phyloP scores from a whole-genome alignment of 2,113 vertebrate species.

The Campylomormyrus numenius region DNA sequence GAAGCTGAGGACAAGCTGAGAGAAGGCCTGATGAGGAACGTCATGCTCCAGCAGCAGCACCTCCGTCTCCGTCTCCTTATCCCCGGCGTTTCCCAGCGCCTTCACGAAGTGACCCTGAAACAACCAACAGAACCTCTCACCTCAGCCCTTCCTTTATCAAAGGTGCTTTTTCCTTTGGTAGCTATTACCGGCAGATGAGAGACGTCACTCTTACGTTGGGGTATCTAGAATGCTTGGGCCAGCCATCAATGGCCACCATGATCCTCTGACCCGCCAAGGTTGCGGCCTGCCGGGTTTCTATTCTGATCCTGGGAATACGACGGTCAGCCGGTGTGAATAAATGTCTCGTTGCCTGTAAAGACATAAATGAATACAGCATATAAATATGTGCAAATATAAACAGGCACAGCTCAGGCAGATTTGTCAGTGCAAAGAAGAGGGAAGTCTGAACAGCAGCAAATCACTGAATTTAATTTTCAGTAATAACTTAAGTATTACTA shows the following conservation, averaged over 20 bases:
- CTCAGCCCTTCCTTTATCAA: background rate
- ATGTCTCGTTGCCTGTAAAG: constrained; percentile 78
- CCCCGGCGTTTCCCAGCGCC: constrained; percentile 78
- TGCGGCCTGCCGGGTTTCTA: constrained; percentile 87
- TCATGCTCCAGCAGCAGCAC: constrained; percentile 93
- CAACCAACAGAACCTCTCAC: background rate
- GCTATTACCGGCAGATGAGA: background rate
- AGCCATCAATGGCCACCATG: constrained; percentile 91
- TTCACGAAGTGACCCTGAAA: constrained; percentile 91
- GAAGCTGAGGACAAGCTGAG: constrained; percentile 84
- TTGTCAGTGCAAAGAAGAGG: background rate
- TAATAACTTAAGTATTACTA: background rate
- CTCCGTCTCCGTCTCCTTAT: constrained; percentile 89
- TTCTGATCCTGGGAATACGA: constrained; percentile 86
- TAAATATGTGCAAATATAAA: background rate
- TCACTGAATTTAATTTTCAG: background rate
- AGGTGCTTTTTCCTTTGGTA: background rate
- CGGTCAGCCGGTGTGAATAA: constrained; percentile 93
- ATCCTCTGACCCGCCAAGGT: constrained; percentile 81
- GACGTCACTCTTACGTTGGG: constrained; percentile 74
- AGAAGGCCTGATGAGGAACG: constrained; percentile 90
- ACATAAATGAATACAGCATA: background rate
- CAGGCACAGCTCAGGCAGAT: background rate
- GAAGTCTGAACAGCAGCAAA: background rate
- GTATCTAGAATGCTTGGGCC: constrained; percentile 92